Evolutionary conservation across 1,140 invertebrate genomes (phyloP).

Genomic region (Trachelipus rathkii): DNA sequence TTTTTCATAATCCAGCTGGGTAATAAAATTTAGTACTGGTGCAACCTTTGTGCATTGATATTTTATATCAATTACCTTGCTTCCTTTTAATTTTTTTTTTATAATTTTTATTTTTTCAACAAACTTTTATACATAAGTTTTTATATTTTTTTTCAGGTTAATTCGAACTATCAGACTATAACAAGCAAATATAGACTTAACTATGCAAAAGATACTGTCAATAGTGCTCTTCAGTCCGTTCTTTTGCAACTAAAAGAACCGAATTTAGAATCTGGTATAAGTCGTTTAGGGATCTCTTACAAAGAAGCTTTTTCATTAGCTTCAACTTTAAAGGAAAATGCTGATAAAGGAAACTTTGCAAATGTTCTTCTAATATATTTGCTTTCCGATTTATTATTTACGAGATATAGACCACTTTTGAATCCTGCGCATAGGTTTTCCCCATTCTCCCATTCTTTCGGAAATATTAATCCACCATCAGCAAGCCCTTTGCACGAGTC

Average conservation of each 20-base stretch:
- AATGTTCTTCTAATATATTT: constrained; percentile 6
- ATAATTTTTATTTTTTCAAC: too few species aligned
- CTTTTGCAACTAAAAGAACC: neutral
- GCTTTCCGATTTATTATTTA: constrained; percentile 4
- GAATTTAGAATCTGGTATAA: neutral
- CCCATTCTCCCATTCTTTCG: neutral
- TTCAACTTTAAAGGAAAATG: neutral
- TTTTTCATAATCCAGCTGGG: too few species aligned
- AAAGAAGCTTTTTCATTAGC: neutral
- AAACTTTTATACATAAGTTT: too few species aligned
- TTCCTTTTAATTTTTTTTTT: too few species aligned
- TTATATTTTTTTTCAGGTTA: neutral
- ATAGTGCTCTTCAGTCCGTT: neutral
- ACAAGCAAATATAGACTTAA: neutral
- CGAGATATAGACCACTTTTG: neutral
- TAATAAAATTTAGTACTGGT: too few species aligned
- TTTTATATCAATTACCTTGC: too few species aligned
- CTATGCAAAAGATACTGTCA: neutral
- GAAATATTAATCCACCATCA: neutral
- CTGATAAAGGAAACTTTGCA: constrained; percentile 1
- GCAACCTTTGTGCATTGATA: too few species aligned
- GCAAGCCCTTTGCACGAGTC: neutral
- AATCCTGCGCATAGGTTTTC: neutral
- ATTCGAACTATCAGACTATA: neutral
- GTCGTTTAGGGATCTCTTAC: neutral